These are phyloP conservation scores for Salvelinus sp. DNA, from an alignment of 2,113 vertebrate genomes.

Conservation along the genomic window DNA sequence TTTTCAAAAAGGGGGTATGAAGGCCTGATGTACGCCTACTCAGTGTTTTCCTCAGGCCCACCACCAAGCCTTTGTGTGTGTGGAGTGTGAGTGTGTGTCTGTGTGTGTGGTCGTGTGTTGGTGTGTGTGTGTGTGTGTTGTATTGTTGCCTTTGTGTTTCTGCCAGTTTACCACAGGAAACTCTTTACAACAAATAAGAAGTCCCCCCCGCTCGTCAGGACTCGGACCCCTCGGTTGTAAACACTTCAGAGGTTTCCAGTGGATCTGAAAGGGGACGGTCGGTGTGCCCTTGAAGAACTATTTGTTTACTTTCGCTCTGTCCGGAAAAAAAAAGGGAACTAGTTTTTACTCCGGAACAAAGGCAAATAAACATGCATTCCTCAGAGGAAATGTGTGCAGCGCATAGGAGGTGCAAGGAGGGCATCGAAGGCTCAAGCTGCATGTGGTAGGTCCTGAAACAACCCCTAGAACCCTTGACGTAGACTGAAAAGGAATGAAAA, in stretches of 20 bases:
- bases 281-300: constrained; percentile 51
- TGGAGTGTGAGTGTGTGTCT: constrained; percentile 38
- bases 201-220: constrained; percentile 48
- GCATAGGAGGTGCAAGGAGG: neutral
- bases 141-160: neutral
- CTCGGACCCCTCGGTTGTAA: constrained; percentile 66
- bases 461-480: no score
- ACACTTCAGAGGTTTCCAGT: constrained; percentile 61
- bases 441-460: constrained; percentile 24
- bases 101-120: neutral
- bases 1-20: constrained; percentile 67
- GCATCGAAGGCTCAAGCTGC: constrained; percentile 21
- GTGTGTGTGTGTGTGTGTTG: no score
- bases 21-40: constrained; percentile 62
- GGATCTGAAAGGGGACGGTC: constrained; percentile 65
- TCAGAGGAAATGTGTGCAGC: constrained; percentile 58
- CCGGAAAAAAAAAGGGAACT: constrained; percentile 59
- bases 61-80: constrained; percentile 69
- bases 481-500: no score
- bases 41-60: constrained; percentile 68
- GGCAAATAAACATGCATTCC: constrained; percentile 69
- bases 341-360: constrained; percentile 63
- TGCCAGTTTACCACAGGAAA: constrained; percentile 75
- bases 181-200: constrained; percentile 76
- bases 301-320: constrained; percentile 64